phyloP scores from a whole-genome alignment of 2,797 vertebrate species.

The Lagorchestes hirsutus region DNA sequence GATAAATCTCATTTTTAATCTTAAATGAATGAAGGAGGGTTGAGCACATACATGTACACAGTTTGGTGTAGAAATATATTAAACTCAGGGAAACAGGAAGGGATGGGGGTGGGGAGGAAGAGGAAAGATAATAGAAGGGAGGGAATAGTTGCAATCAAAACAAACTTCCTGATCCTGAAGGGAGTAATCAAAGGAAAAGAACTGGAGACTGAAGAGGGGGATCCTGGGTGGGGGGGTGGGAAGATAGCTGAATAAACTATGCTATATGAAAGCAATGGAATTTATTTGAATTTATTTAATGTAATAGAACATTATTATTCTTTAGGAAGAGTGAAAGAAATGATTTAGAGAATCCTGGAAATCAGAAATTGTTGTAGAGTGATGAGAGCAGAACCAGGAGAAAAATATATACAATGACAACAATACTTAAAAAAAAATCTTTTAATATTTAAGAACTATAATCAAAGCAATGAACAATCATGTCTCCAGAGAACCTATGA shows the following conservation, averaged over 20 bases:
- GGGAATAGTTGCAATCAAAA: background rate
- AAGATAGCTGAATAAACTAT: background rate
- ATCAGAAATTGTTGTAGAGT: background rate
- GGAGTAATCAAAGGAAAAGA: background rate
- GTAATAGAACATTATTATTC: background rate
- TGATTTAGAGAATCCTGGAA: background rate
- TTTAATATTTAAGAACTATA: background rate
- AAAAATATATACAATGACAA: background rate
- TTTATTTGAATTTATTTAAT: background rate
- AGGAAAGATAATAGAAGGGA: conserved; percentile 1
- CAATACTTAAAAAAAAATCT: background rate
- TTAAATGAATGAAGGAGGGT: background rate
- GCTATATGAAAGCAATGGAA: background rate
- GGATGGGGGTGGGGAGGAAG: background rate
- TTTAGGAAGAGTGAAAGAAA: background rate
- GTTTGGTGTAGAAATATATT: background rate
- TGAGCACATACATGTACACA: background rate
- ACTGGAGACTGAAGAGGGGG: background rate
- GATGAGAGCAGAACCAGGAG: background rate
- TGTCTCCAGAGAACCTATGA: background rate
- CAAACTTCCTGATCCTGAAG: background rate
- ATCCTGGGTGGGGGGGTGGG: too few species aligned
- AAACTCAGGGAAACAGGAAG: background rate
- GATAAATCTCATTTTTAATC: background rate
- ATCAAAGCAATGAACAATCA: background rate